phyloP scores from a whole-genome alignment of 2,113 vertebrate species.

The Uria lomvia region DNA sequence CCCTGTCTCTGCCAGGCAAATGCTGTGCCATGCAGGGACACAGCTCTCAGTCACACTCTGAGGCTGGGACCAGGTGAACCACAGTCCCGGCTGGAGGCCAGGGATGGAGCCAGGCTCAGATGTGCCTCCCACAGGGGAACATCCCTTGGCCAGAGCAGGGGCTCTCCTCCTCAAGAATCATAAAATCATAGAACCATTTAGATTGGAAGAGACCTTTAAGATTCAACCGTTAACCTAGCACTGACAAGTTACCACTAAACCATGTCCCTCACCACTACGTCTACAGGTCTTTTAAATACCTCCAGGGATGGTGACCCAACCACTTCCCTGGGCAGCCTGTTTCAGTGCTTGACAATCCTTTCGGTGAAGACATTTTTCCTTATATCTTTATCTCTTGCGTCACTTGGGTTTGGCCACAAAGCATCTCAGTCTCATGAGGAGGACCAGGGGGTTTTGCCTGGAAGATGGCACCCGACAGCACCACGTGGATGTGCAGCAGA shows the following conservation, averaged over 20 bases:
- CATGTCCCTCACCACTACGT: neutral
- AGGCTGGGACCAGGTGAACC: neutral
- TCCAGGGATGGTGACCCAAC: neutral
- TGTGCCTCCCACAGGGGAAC: neutral
- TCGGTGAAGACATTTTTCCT: neutral
- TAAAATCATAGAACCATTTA: neutral
- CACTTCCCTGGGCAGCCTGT: neutral
- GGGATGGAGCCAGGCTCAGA: neutral
- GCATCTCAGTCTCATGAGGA: rapidly evolving
- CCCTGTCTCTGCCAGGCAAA: neutral
- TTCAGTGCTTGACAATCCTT: neutral
- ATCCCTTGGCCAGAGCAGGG: neutral
- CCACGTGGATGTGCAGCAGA: neutral
- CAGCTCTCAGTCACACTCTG: neutral
- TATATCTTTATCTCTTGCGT: neutral
- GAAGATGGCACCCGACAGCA: neutral
- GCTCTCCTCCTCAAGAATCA: neutral
- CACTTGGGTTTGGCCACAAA: neutral
- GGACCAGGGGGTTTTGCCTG: neutral
- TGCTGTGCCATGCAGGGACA: neutral
- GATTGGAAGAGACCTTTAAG: neutral
- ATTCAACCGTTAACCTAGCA: neutral
- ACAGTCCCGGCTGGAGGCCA: neutral
- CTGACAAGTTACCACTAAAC: neutral
- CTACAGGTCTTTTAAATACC: neutral